Conservation (phyloP, 1,140 invertebrate species). For the Maniola jurtina region DNA sequence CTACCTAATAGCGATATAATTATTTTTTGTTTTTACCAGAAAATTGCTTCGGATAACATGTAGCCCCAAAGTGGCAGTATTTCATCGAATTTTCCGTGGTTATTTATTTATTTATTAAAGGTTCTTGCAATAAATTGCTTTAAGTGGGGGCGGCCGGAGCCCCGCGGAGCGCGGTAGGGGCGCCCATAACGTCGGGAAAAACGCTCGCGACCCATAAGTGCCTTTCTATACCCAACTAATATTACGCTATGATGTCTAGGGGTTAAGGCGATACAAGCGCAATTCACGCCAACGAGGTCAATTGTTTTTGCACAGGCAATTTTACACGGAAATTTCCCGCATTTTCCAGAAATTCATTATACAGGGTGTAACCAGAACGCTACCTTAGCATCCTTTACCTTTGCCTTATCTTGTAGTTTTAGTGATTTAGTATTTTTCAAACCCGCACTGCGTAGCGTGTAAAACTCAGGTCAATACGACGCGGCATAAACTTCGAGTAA, state of each 20-base stretch:
- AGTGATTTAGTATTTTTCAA: too few species aligned
- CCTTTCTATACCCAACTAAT: constrained; percentile 61
- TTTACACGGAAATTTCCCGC: constrained; percentile 14
- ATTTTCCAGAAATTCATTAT: too few species aligned
- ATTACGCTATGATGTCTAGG: constrained; percentile 50
- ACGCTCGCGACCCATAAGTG: constrained; percentile 66
- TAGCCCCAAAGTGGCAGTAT: constrained; percentile 44
- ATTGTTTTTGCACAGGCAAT: constrained; percentile 32
- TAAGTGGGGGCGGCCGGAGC: constrained; percentile 69
- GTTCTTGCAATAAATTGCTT: constrained; percentile 72
- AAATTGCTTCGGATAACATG: constrained; percentile 2
- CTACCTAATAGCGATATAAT: too few species aligned
- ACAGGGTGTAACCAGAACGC: too few species aligned
- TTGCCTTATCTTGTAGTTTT: too few species aligned
- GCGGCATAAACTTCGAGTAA: too few species aligned
- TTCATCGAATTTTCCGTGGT: constrained; percentile 74
- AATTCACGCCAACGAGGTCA: constrained; percentile 42
- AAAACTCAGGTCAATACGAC: too few species aligned
- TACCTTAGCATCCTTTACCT: too few species aligned
- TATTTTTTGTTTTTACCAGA: not conserved
- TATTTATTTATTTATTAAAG: constrained; percentile 77
- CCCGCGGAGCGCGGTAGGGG: constrained; percentile 63
- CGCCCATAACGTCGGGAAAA: constrained; percentile 69
- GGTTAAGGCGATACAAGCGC: constrained; percentile 40
- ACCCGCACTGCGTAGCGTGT: too few species aligned